Conservation (phyloP, 2,113 vertebrate genomes). For the Strix uralensis region DNA sequence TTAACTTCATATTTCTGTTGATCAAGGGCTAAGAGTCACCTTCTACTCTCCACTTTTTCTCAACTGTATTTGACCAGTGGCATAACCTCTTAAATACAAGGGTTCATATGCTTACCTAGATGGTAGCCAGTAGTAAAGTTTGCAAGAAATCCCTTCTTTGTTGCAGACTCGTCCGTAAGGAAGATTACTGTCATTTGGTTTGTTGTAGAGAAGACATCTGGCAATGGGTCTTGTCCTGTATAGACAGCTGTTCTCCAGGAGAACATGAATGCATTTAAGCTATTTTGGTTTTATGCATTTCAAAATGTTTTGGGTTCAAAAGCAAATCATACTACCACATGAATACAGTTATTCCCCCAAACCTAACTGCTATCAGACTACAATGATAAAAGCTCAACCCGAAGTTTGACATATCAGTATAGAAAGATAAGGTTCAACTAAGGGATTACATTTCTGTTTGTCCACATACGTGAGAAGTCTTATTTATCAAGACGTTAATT, state of each 20-base stretch:
- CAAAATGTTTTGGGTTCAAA: not conserved
- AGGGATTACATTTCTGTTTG: not conserved
- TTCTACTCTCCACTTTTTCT: not conserved
- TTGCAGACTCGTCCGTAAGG: constrained; percentile 3
- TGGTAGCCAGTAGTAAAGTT: constrained; percentile 87
- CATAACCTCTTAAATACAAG: not conserved
- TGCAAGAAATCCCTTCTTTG: constrained; percentile 82
- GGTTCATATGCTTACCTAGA: constrained; percentile 70
- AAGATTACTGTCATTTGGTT: constrained; percentile 85
- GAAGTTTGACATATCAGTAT: not conserved
- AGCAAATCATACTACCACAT: not conserved
- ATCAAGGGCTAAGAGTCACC: not conserved
- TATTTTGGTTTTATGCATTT: not conserved
- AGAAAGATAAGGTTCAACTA: not conserved
- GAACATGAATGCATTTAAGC: not conserved
- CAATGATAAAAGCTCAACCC: not conserved
- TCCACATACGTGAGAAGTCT: not conserved
- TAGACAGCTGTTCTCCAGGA: constrained; percentile 78
- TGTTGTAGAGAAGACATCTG: constrained; percentile 86
- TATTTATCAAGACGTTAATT: not conserved
- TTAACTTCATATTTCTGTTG: not conserved
- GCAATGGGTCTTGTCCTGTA: constrained; percentile 76
- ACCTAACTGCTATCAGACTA: not conserved
- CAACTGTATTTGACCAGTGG: not conserved
- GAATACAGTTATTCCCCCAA: not conserved